phyloP scores from a whole-genome alignment of 2,113 vertebrate species.

The Neolamprologus falcicula region DNA sequence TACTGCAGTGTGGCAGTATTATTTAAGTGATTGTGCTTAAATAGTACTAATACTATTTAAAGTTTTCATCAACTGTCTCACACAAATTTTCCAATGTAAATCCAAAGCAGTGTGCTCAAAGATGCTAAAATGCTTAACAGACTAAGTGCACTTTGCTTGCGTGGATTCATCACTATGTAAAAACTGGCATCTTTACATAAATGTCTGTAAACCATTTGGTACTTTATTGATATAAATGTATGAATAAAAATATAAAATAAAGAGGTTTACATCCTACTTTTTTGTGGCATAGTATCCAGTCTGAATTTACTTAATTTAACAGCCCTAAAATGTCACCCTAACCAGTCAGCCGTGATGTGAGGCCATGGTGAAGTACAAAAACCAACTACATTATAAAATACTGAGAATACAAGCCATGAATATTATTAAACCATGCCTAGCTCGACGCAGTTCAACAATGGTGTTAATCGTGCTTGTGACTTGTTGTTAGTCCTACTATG shows the following conservation, averaged over 20 bases:
- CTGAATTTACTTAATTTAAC: neutral
- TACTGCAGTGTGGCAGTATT: neutral
- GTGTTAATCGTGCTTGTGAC: neutral
- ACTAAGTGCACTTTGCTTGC: neutral
- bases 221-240: neutral
- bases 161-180: neutral
- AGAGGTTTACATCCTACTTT: neutral
- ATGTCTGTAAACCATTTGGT: neutral
- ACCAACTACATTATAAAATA: neutral
- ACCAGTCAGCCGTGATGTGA: fast-evolving
- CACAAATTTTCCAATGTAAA: neutral
- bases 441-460: neutral
- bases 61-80: neutral
- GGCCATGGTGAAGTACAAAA: neutral
- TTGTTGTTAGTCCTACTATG: fast-evolving
- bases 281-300: neutral
- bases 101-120: fast-evolving
- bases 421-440: neutral
- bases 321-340: neutral
- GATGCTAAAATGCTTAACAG: neutral
- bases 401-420: neutral
- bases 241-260: neutral
- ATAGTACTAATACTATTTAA: neutral
- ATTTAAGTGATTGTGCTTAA: neutral
- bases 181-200: neutral